phyloP scores from a whole-genome alignment of 1,140 invertebrate species.

The Zaprionus capensis region DNA sequence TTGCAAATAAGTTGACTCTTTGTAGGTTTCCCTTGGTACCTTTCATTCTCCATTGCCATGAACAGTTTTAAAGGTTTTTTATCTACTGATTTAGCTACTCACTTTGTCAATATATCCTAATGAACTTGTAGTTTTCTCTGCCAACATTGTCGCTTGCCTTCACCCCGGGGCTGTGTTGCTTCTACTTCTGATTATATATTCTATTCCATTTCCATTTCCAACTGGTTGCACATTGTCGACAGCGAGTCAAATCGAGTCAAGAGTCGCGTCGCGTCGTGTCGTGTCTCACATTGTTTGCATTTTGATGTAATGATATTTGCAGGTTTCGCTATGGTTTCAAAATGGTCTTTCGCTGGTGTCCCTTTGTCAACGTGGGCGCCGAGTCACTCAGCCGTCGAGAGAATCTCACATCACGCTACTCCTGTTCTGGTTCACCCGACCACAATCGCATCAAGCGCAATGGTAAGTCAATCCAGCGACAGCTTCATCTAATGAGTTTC shows the following conservation, averaged over 20 bases:
- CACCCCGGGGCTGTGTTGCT: background rate
- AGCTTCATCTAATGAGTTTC: conserved; percentile 1
- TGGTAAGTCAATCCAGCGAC: conserved; percentile 85
- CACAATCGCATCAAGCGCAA: conserved; percentile 89
- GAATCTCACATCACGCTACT: conserved; percentile 89
- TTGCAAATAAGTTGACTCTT: background rate
- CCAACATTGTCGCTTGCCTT: background rate
- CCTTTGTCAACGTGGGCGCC: conserved; percentile 88
- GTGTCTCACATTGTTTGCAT: conserved; percentile 18
- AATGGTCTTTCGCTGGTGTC: conserved; percentile 93
- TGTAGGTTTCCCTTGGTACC: background rate
- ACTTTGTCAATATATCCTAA: background rate
- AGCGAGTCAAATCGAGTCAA: too few species aligned
- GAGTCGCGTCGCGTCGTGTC: conserved; percentile 8
- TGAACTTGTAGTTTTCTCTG: conserved; percentile 4
- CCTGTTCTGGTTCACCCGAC: conserved; percentile 89
- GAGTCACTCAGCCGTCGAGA: conserved; percentile 88
- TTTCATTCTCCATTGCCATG: background rate
- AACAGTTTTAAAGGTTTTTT: background rate
- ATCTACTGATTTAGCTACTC: background rate
- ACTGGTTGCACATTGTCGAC: conserved; percentile 21
- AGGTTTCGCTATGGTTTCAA: conserved; percentile 95
- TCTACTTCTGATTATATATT: background rate
- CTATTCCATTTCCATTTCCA: conserved; percentile 15
- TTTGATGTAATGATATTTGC: conserved; percentile 41